Percentiles rank a stretch among this genome's conserved stretches.
Evolutionary conservation across 2,888 invertebrate species (phyloP).

Genomic region (Biston stratarius): DNA sequence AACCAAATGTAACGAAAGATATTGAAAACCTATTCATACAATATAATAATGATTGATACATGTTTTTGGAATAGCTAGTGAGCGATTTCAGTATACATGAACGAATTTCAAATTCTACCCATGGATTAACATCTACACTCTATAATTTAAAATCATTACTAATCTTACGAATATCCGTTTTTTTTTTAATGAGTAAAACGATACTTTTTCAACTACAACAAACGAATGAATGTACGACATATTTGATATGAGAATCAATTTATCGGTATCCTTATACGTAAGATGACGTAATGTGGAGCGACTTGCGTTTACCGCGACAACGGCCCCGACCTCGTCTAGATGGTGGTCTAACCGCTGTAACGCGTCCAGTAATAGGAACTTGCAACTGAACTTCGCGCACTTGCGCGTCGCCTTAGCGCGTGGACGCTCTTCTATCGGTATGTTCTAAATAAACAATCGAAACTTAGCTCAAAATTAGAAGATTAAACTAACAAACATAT

Average conservation of each 20-base stretch:
- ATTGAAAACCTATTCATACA: no score
- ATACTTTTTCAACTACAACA: neutral
- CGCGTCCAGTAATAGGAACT: constrained; percentile 80
- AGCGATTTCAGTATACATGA: neutral
- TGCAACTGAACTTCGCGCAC: constrained; percentile 91
- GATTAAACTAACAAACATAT: neutral
- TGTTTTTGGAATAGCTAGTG: neutral
- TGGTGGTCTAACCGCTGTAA: constrained; percentile 76
- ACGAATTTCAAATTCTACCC: neutral
- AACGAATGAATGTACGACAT: neutral
- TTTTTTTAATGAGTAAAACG: neutral
- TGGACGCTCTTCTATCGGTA: constrained; percentile 92
- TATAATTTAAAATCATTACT: neutral
- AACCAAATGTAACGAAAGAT: no score
- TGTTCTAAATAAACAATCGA: constrained; percentile 50
- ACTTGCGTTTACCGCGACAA: constrained; percentile 56
- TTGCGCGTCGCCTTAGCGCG: constrained; percentile 94
- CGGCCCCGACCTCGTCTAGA: constrained; percentile 67
- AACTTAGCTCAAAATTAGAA: neutral
- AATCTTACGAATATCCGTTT: neutral
- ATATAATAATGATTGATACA: neutral
- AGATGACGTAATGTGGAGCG: constrained; percentile 5
- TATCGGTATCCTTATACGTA: neutral
- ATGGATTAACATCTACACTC: neutral
- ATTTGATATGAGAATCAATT: neutral